Evolutionary conservation across 2,113 vertebrate genomes (phyloP).

Genomic region (Peromyscus californicus): DNA sequence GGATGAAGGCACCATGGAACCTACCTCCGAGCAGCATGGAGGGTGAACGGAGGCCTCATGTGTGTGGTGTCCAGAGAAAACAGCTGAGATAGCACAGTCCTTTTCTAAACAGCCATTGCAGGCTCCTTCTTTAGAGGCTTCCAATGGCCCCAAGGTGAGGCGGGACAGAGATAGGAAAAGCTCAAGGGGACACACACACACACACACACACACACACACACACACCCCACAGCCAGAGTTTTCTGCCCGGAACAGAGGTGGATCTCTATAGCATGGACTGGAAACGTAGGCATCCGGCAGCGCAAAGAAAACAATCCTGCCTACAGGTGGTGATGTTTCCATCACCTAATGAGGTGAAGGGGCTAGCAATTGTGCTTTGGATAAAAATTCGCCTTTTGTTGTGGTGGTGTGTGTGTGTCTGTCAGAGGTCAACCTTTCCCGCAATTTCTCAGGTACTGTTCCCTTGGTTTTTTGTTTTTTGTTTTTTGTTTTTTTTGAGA

Average conservation of each 20-base stretch:
- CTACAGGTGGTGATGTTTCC: no score
- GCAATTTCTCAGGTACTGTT: neutral
- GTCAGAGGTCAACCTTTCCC: neutral
- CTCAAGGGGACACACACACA: neutral
- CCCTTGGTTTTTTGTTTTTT: neutral
- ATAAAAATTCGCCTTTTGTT: neutral
- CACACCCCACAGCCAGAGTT: neutral
- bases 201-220: neutral
- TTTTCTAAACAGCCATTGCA: neutral
- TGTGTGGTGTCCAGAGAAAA: neutral
- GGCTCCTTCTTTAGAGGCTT: neutral
- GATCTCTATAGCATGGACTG: neutral
- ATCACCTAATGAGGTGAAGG: neutral
- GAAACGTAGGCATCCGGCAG: neutral
- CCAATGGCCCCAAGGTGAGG: neutral
- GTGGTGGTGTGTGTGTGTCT: no score
- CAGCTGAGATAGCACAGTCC: neutral
- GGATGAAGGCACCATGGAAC: fast-evolving
- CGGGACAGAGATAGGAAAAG: neutral
- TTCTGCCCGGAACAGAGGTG: neutral
- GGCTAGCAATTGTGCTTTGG: neutral
- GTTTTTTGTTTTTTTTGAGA: neutral
- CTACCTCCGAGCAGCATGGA: no score
- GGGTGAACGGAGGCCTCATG: neutral
- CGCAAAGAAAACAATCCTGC: neutral